A percentile compares a stretch with the other conserved stretches of the same genome.
These are phyloP conservation scores for Cyrtorhinus lividipennis DNA, from an alignment of 1,140 invertebrate genomes.

Conservation along the genomic window DNA sequence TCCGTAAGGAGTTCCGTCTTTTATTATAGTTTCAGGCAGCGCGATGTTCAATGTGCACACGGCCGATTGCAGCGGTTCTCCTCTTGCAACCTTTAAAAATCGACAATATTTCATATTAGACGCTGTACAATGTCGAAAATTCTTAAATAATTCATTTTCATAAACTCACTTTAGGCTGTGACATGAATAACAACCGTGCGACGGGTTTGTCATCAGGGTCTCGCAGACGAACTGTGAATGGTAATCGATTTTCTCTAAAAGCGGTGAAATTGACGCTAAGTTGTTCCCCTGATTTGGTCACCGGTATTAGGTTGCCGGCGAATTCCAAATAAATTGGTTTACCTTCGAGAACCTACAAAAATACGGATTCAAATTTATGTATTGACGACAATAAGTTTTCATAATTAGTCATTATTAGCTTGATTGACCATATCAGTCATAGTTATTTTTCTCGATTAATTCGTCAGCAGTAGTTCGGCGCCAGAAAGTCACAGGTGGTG, in stretches of 20 bases:
- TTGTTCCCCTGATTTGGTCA: conserved; percentile 87
- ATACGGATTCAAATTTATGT: neutral
- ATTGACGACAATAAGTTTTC: too few relatives aligned
- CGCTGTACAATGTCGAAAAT: too few relatives aligned
- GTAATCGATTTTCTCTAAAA: conserved; percentile 88
- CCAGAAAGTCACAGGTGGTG: too few relatives aligned
- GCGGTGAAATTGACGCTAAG: conserved; percentile 70
- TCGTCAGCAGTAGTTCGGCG: too few relatives aligned
- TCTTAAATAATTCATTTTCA: too few relatives aligned
- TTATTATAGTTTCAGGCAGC: conserved; percentile 60
- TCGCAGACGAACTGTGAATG: conserved; percentile 73
- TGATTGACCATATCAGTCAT: too few relatives aligned
- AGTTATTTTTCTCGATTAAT: too few relatives aligned
- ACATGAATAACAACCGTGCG: conserved; percentile 87
- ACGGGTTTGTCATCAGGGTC: conserved; percentile 67
- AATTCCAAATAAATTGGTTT: conserved; percentile 86
- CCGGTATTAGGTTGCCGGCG: conserved; percentile 86
- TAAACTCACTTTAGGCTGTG: conserved; percentile 63
- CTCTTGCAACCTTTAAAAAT: conserved; percentile 37
- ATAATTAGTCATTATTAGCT: too few relatives aligned
- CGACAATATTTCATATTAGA: too few relatives aligned
- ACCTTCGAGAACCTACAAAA: conserved; percentile 56
- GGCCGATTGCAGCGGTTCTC: conserved; percentile 69
- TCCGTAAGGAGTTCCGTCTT: conserved; percentile 50
- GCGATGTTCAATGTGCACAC: conserved; percentile 82